Conservation (phyloP, 2,888 invertebrate species). For the Zygothrica quintamaculata region DNA sequence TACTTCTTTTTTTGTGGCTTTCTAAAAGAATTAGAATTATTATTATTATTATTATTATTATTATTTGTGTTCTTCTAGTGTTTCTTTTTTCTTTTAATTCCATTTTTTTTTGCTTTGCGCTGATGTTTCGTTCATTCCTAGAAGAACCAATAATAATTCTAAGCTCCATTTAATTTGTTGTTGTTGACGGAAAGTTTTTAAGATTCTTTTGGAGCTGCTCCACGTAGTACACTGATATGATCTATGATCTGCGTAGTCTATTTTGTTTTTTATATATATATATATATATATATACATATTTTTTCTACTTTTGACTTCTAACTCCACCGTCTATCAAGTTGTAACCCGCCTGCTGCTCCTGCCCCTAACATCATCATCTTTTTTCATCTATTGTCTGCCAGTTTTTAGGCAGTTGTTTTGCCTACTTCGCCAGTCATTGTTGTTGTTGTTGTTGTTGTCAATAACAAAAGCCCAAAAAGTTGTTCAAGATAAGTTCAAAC, state of each 20-base stretch:
- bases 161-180: no score
- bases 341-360: neutral
- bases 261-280: no score
- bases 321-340: neutral
- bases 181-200: neutral
- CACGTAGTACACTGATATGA: neutral
- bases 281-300: no score
- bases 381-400: conserved; percentile 14
- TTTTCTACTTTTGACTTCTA: neutral
- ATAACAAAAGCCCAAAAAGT: conserved; percentile 9
- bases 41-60: no score
- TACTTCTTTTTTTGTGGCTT: no score
- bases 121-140: no score
- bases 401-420: conserved; percentile 25
- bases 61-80: no score
- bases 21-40: no score
- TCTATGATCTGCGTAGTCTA: neutral
- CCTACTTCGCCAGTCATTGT: conserved; percentile 41
- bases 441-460: conserved; percentile 12
- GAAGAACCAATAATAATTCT: no score
- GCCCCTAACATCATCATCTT: neutral
- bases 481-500: conserved; percentile 11
- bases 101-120: no score
- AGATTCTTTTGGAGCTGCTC: neutral
- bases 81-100: no score